These are phyloP conservation scores for Amblyraja radiata DNA, from an alignment of 2,797 vertebrate species.

Conservation along the genomic window DNA sequence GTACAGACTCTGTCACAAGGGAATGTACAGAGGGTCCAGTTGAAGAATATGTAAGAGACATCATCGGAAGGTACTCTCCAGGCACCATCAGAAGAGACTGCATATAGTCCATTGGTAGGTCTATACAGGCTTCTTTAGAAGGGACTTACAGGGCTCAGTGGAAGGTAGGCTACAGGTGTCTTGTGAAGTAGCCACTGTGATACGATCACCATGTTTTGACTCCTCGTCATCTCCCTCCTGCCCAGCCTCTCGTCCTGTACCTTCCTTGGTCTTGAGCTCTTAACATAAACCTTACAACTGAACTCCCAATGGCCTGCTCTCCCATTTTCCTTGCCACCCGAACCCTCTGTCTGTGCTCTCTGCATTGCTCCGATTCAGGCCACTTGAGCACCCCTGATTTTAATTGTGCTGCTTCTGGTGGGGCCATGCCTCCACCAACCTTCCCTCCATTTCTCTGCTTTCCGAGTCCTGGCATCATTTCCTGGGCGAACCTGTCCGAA, in stretches of 20 bases:
- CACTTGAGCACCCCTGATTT: not conserved
- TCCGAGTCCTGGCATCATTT: not conserved
- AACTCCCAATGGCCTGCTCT: not conserved
- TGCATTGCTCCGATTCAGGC: not conserved
- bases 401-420: too few species aligned
- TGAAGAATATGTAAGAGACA: too few species aligned
- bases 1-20: not conserved
- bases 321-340: too few species aligned
- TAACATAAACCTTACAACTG: not conserved
- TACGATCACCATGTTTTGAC: not conserved
- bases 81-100: not conserved
- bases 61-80: not conserved
- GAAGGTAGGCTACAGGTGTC: not conserved
- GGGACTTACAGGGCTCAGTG: not conserved
- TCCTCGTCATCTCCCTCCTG: not conserved
- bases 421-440: not conserved
- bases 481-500: not conserved
- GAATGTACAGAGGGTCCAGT: not conserved
- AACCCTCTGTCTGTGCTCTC: not conserved
- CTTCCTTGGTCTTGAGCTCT: not conserved
- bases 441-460: too few species aligned
- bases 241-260: not conserved
- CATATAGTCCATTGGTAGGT: not conserved
- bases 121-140: not conserved
- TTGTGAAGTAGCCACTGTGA: not conserved